A percentile compares a stretch with the other conserved stretches of the same genome.
These are phyloP conservation scores for Aplodontia rufa DNA, from an alignment of 2,113 vertebrate genomes.

Conservation along the genomic window DNA sequence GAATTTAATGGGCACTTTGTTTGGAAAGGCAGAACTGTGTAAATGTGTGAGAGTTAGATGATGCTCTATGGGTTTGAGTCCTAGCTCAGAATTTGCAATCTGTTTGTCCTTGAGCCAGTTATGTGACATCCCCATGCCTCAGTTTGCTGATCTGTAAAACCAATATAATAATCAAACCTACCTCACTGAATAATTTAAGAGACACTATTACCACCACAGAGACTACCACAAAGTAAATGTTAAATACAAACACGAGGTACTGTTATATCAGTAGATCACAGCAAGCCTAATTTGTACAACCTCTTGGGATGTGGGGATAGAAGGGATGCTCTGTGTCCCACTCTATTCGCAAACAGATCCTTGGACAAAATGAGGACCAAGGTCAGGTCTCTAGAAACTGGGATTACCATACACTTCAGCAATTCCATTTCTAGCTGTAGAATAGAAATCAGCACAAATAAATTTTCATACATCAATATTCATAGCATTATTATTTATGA, in stretches of 20 bases:
- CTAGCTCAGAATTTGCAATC: neutral
- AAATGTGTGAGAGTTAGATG: neutral
- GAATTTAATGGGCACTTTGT: neutral
- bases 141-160: neutral
- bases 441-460: conserved; percentile 22
- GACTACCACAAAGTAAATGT: neutral
- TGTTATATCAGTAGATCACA: neutral
- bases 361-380: neutral
- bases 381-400: neutral
- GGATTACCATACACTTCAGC: neutral
- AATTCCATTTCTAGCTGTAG: neutral
- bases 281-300: neutral
- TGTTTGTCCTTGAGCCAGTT: neutral
- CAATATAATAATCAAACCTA: neutral
- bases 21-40: neutral
- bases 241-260: neutral
- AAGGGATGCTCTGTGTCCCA: neutral
- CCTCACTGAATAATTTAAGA: neutral
- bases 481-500: neutral
- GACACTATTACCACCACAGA: neutral
- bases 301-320: neutral
- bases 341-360: neutral
- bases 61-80: neutral
- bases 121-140: neutral
- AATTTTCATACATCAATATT: neutral